These are phyloP conservation scores for Bryconaethiops microstoma DNA, from an alignment of 2,797 vertebrate genomes.

Conservation along the genomic window DNA sequence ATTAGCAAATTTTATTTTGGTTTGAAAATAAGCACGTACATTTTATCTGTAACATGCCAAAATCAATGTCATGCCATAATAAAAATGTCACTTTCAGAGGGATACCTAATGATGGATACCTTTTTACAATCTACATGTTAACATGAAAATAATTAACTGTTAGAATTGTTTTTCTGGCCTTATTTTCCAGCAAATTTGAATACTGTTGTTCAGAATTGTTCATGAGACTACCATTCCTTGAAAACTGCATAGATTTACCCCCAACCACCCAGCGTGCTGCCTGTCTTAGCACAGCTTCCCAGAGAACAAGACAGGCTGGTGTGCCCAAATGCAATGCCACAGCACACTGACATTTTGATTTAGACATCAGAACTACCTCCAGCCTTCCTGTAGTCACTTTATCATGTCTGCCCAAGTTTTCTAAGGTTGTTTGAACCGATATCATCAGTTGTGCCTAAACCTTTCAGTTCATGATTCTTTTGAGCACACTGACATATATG, in stretches of 20 bases:
- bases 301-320: neutral
- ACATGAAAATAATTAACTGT: neutral
- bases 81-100: neutral
- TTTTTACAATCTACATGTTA: neutral
- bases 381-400: neutral
- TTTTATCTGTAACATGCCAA: neutral
- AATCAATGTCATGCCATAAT: neutral
- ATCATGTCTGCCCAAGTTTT: neutral
- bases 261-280: neutral
- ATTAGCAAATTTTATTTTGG: too few species aligned
- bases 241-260: neutral
- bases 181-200: neutral
- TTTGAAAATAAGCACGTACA: neutral
- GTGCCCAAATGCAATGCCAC: neutral
- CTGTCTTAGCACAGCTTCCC: neutral
- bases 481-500: too few species aligned
- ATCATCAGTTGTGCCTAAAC: too few species aligned
- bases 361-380: neutral
- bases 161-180: neutral
- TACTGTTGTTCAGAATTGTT: neutral
- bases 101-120: neutral
- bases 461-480: neutral
- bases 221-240: neutral
- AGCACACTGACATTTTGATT: neutral
- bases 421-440: neutral